phyloP scores from a whole-genome alignment of 2,797 vertebrate genomes.

The Kryptolebias ocellatus region DNA sequence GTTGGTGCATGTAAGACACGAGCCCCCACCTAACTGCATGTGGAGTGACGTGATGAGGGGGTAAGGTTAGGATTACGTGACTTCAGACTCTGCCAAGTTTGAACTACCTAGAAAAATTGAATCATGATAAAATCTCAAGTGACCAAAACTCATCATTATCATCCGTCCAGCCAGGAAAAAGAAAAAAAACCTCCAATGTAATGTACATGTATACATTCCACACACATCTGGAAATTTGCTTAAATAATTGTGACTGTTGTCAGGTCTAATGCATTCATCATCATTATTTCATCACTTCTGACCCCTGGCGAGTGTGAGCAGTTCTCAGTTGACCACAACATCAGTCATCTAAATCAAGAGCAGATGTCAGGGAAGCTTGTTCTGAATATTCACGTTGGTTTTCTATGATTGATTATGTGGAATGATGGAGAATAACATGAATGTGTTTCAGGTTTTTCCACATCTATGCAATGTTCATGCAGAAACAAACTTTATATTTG shows the following conservation, averaged over 20 bases:
- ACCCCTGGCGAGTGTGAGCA: conserved; percentile 31
- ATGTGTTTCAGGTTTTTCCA: conserved; percentile 7
- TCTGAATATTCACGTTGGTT: conserved; percentile 14
- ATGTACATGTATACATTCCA: conserved; percentile 48
- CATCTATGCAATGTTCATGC: neutral
- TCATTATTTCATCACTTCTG: conserved; percentile 53
- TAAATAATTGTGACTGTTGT: conserved; percentile 36
- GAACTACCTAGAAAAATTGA: conserved; percentile 32
- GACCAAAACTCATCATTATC: conserved; percentile 21
- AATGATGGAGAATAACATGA: conserved; percentile 1
- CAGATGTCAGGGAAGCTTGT: conserved; percentile 34
- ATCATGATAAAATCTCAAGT: conserved; percentile 34
- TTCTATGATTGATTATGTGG: too few relatives aligned
- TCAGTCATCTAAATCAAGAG: conserved; percentile 31
- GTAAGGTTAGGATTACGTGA: conserved; percentile 59
- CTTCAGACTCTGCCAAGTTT: conserved; percentile 30
- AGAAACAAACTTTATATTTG: conserved; percentile 36
- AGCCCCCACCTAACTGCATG: conserved; percentile 5
- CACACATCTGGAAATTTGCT: conserved; percentile 61
- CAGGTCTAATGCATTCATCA: conserved; percentile 41
- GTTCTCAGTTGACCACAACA: conserved; percentile 39
- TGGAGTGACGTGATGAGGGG: conserved; percentile 28
- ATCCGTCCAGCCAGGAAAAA: conserved; percentile 14
- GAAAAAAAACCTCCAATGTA: conserved; percentile 1
- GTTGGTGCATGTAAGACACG: conserved; percentile 16